A percentile compares a stretch with the other conserved stretches of the same genome.
These are phyloP conservation scores for Gymnoscelis rufifasciata DNA, from an alignment of 2,888 invertebrate genomes.

Conservation along the genomic window DNA sequence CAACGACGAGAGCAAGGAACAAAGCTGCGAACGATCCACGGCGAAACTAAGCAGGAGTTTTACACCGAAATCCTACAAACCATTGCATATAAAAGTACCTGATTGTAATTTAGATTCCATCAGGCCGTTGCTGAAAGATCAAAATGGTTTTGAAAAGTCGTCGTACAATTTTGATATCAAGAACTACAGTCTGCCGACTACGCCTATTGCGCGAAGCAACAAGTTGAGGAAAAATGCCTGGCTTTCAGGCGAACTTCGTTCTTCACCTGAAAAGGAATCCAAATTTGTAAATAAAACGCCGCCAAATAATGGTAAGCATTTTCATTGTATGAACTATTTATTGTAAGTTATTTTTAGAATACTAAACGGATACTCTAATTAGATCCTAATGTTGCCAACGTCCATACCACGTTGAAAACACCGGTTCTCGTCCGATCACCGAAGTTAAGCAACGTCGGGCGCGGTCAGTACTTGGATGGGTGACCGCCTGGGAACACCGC, in stretches of 20 bases:
- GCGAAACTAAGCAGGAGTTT: slow-evolving; percentile 66
- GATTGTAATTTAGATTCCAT: slow-evolving; percentile 63
- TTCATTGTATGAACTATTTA: too few relatives aligned
- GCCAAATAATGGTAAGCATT: slow-evolving; percentile 34
- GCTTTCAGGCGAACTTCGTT: slow-evolving; percentile 66
- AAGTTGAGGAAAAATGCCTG: slow-evolving; percentile 76
- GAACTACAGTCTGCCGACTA: slow-evolving; percentile 70
- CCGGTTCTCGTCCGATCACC: slow-evolving; percentile 73
- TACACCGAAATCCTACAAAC: slow-evolving; percentile 70
- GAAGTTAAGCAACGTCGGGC: slow-evolving; percentile 70
- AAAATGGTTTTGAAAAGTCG: slow-evolving; percentile 42
- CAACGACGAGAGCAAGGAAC: slow-evolving; percentile 45
- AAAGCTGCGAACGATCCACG: slow-evolving; percentile 45
- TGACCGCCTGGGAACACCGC: slow-evolving; percentile 61
- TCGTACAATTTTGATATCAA: slow-evolving; percentile 72
- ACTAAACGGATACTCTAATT: neutral
- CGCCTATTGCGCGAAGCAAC: slow-evolving; percentile 76
- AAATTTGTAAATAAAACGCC: slow-evolving; percentile 27
- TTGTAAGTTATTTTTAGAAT: too few relatives aligned
- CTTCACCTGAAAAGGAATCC: slow-evolving; percentile 31
- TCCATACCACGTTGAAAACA: slow-evolving; percentile 61
- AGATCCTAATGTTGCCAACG: slow-evolving; percentile 42
- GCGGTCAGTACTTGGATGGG: slow-evolving; percentile 69
- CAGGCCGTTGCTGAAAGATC: slow-evolving; percentile 54
- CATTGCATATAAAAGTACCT: slow-evolving; percentile 69